Evolutionary conservation across 1,140 invertebrate species (phyloP).

Genomic region (Drosophila gunungcola): DNA sequence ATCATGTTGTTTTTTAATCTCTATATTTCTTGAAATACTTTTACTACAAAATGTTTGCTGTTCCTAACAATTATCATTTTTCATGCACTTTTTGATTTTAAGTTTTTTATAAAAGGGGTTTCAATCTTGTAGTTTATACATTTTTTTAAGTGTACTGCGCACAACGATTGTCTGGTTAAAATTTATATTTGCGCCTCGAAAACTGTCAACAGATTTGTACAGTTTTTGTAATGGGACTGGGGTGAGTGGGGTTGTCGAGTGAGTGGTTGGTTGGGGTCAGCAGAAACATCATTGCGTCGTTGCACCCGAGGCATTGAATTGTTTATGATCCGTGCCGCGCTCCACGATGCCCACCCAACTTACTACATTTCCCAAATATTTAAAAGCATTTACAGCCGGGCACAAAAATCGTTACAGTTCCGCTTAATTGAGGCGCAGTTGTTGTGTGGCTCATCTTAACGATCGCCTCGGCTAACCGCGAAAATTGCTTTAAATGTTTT

Average conservation of each 20-base stretch:
- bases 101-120: background rate
- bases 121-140: too few species aligned
- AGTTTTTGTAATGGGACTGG: slow-evolving; percentile 30
- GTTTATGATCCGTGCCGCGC: slow-evolving; percentile 48
- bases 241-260: slow-evolving; percentile 17
- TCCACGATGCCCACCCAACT: slow-evolving; percentile 9
- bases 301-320: slow-evolving; percentile 57
- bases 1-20: too few species aligned
- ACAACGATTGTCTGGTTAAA: slow-evolving; percentile 17
- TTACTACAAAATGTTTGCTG: too few species aligned
- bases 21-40: too few species aligned
- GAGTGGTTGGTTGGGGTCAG: slow-evolving; percentile 33
- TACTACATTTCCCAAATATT: background rate
- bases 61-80: too few species aligned
- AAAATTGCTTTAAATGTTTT: slow-evolving; percentile 55
- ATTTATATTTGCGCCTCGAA: slow-evolving; percentile 59
- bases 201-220: slow-evolving; percentile 70
- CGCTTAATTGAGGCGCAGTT: slow-evolving; percentile 54
- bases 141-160: slow-evolving; percentile 15
- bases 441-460: slow-evolving; percentile 30
- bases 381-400: slow-evolving; percentile 24
- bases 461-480: slow-evolving; percentile 36
- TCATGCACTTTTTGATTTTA: background rate
- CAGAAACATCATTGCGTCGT: slow-evolving; percentile 19
- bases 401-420: slow-evolving; percentile 64